A percentile compares a stretch with the other conserved stretches of the same genome.
These are phyloP conservation scores for Danio tinwini DNA, from an alignment of 2,797 vertebrate species.

Conservation along the genomic window DNA sequence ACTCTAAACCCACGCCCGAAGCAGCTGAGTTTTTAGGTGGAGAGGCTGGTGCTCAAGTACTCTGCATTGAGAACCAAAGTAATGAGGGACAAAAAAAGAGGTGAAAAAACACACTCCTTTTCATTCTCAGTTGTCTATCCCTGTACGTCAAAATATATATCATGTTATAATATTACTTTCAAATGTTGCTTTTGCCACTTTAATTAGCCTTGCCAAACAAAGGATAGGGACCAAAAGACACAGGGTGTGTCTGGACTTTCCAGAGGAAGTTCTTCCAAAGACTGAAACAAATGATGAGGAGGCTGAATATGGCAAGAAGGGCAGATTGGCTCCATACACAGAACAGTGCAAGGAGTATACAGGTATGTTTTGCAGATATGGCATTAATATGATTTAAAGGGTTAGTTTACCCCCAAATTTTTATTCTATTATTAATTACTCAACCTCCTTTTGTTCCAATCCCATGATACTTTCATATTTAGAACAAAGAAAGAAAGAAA, in stretches of 20 bases:
- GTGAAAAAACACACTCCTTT: conserved; percentile 56
- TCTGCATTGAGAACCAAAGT: conserved; percentile 64
- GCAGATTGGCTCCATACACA: conserved; percentile 64
- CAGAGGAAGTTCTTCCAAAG: conserved; percentile 88
- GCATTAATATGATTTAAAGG: too few species aligned
- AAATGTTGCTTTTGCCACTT: neutral
- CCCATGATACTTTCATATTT: too few species aligned
- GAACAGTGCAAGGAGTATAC: conserved; percentile 70
- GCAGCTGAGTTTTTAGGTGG: conserved; percentile 87
- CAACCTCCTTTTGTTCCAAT: too few species aligned
- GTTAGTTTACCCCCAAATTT: too few species aligned
- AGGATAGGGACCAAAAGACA: conserved; percentile 97
- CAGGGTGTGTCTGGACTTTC: conserved; percentile 92
- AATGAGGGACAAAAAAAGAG: conserved; percentile 76
- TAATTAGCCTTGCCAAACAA: conserved; percentile 82
- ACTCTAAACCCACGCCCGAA: conserved; percentile 89
- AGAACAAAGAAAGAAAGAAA: too few species aligned
- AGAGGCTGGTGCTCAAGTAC: conserved; percentile 59
- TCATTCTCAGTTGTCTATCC: neutral
- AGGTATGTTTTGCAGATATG: conserved; percentile 60
- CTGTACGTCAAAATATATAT: neutral
- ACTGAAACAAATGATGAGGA: conserved; percentile 75
- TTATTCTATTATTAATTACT: too few species aligned
- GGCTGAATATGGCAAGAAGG: conserved; percentile 73
- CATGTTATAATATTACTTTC: neutral